phyloP scores from a whole-genome alignment of 2,113 vertebrate genomes.

The Tupaia tana region DNA sequence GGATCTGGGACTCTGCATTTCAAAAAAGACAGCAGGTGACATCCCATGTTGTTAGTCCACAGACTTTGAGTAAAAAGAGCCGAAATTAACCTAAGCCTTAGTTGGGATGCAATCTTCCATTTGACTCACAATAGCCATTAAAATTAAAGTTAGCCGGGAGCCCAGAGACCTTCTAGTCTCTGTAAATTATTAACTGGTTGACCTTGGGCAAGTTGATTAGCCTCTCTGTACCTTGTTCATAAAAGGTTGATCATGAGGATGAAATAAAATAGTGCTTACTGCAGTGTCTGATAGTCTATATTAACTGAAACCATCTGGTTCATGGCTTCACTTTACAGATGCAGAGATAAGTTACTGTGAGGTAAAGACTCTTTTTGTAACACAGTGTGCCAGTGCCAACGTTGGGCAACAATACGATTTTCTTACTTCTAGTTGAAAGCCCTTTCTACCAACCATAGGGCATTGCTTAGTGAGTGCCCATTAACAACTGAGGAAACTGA shows the following conservation, averaged over 20 bases:
- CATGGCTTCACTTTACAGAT: conserved; percentile 1
- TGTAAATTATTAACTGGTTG: conserved; percentile 10
- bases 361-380: neutral
- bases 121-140: neutral
- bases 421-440: neutral
- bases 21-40: neutral
- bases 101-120: neutral
- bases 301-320: neutral
- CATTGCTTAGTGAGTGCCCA: neutral
- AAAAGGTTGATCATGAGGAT: neutral
- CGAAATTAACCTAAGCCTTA: neutral
- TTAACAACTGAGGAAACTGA: neutral
- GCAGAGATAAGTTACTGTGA: neutral
- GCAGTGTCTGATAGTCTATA: neutral
- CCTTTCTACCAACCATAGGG: neutral
- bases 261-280: conserved; percentile 18
- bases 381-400: neutral
- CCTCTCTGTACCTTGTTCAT: neutral
- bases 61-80: neutral
- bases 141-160: neutral
- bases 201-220: neutral
- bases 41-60: neutral
- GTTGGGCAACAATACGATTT: neutral
- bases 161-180: neutral
- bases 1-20: neutral